These are phyloP conservation scores for Loris lydekkerianus DNA, from an alignment of 2,797 vertebrate genomes.

Conservation along the genomic window DNA sequence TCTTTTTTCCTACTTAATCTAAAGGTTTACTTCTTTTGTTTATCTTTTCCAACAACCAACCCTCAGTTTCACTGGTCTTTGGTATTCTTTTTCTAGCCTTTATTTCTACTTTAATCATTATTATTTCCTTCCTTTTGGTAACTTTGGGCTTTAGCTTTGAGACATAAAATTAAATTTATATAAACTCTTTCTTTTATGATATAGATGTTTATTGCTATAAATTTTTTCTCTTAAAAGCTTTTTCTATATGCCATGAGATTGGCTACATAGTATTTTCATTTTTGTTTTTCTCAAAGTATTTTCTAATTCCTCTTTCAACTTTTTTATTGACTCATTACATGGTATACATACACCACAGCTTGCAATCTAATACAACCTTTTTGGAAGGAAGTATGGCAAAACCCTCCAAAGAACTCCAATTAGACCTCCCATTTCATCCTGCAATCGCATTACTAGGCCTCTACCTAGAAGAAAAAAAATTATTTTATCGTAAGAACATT, in stretches of 20 bases:
- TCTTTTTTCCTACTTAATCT: background rate
- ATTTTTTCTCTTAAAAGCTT: background rate
- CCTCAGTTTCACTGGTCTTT: background rate
- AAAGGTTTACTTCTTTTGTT: background rate
- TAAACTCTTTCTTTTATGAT: background rate
- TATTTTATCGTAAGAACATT: no score
- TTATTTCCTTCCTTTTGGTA: background rate
- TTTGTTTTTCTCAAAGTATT: background rate
- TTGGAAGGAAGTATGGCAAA: no score
- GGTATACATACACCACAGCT: no score
- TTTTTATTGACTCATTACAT: background rate
- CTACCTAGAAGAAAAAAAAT: no score
- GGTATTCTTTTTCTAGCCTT: background rate
- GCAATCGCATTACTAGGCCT: no score
- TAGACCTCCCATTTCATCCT: no score
- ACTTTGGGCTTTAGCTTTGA: background rate
- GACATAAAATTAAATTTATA: background rate
- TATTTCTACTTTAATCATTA: background rate
- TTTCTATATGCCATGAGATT: background rate
- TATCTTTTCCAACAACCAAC: background rate
- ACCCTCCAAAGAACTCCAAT: no score
- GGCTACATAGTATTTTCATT: background rate
- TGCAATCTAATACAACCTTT: no score
- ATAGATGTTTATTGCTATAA: background rate
- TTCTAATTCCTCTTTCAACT: background rate